phyloP scores from a whole-genome alignment of 2,113 vertebrate genomes.

The Azemiops feae region DNA sequence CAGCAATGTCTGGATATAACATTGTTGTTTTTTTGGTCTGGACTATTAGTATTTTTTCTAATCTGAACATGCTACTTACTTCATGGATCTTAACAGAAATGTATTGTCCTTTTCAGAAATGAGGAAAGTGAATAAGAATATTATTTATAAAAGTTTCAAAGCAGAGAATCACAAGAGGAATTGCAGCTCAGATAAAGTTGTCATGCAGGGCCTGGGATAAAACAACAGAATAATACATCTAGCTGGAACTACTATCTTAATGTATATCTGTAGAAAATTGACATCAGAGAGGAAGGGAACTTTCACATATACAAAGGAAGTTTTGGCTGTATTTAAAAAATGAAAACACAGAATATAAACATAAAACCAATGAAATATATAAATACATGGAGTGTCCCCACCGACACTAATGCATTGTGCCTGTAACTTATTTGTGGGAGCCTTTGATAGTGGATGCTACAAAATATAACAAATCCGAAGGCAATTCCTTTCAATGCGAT shows the following conservation, averaged over 20 bases:
- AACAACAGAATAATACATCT: not conserved
- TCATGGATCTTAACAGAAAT: not conserved
- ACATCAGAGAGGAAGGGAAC: constrained; percentile 23
- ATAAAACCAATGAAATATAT: not conserved
- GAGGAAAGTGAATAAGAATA: constrained; percentile 20
- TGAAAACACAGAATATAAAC: not conserved
- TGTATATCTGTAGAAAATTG: constrained; percentile 26
- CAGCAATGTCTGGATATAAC: constrained; percentile 6
- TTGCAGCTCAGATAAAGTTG: constrained; percentile 16
- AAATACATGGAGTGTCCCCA: not conserved
- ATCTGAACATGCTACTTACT: not conserved
- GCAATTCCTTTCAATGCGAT: not conserved
- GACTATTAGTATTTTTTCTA: not conserved
- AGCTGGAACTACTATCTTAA: constrained; percentile 2
- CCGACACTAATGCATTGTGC: not conserved
- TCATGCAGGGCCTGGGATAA: not conserved
- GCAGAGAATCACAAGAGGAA: constrained; percentile 34
- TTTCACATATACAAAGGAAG: constrained; percentile 18
- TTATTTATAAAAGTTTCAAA: constrained; percentile 16
- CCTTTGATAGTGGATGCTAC: not conserved
- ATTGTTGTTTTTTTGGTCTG: not conserved
- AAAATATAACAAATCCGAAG: not conserved
- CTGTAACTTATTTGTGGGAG: not conserved
- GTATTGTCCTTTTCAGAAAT: constrained; percentile 11
- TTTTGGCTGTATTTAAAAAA: not conserved